Percentiles rank a stretch among this genome's conserved stretches.
These are phyloP conservation scores for Drosophila parthenogenetica DNA, from an alignment of 2,888 invertebrate species.

Conservation along the genomic window DNA sequence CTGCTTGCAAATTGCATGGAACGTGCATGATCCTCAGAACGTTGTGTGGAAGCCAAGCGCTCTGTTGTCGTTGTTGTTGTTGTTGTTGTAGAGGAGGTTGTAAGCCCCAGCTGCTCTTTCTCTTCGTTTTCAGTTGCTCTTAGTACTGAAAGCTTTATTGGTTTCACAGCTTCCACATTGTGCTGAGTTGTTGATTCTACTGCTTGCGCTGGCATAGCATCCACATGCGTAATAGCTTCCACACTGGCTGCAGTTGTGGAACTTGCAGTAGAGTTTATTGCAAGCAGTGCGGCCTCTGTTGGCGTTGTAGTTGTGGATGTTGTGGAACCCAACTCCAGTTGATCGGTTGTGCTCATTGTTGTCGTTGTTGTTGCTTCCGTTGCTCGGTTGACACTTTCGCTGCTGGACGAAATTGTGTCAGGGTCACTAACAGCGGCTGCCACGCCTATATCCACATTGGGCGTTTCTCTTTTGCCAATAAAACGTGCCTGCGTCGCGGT, in stretches of 20 bases:
- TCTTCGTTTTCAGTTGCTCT: not conserved
- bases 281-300: conserved; percentile 3
- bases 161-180: not conserved
- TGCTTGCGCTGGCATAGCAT: not conserved
- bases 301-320: conserved; percentile 17
- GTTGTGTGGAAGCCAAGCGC: conserved; percentile 34
- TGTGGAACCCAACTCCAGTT: not conserved
- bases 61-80: conserved; percentile 23
- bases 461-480: conserved; percentile 73
- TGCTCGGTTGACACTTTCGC: conserved; percentile 54
- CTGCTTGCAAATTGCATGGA: conserved; percentile 57
- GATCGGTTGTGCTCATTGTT: not conserved
- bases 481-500: conserved; percentile 66
- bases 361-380: conserved; percentile 9
- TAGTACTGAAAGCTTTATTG: not conserved
- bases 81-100: conserved; percentile 1
- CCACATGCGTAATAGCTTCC: conserved; percentile 1
- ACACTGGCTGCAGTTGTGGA: not conserved
- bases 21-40: conserved; percentile 59
- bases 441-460: conserved; percentile 37
- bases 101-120: not conserved
- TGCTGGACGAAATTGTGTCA: conserved; percentile 62
- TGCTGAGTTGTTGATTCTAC: not conserved
- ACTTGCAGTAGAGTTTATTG: not conserved
- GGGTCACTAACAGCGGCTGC: conserved; percentile 60